Base-by-base conservation (phyloP, 2,888 invertebrate species). In the Macropis europaea region DNA sequence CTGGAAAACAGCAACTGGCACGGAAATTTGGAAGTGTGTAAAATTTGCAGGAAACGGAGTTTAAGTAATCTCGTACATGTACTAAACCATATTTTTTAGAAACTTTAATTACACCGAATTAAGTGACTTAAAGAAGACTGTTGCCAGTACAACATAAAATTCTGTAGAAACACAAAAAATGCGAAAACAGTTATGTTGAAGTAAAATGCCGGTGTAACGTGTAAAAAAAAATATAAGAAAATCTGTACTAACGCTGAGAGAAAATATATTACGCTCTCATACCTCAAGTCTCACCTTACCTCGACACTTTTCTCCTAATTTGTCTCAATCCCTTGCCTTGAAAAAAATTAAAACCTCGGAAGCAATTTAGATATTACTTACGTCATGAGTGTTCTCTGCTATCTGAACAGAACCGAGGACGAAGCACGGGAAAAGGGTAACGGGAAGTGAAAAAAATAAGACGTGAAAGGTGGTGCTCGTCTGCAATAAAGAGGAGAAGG, bases 291-390 rank as follows among this genome's bases (percentile, higher is more conserved):
- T n/a, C n/a, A 17, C 6, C 15, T 22, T 52, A 47, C 34, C 32
- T 4, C 30, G 26, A 24, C 36, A 48, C 22, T 70, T 61, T 30
- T 36, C 50, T 34, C n/a, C 22, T 50, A 60, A 86, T 87, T 85
- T 85, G 82, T 81, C 78, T 80, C 50, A 77, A 77, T 77, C 66
- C 78, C 78, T 75, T 79, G 79, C 79, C 77, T 74, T 74, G 63
- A 13, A 45, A 17, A 82, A 80, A 81, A 77, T 79, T 79, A 82
- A 85, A 86, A 82, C 83, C 78, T 73, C 78, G 73, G 79, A 83
- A 86, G 84, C 86, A 87, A 87, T 87, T 87, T 86, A 85, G 84
- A 86, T 87, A 87, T 87, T 86, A 84, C 84, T 82, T 81, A 76
- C 67, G 81, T 80, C 76, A 77, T 73, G 84, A 78, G 77, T 80